Percentiles rank a stretch among this genome's conserved stretches.
These are phyloP conservation scores for Brachyhypopomus gauderio DNA, from an alignment of 2,113 vertebrate genomes.

Conservation along the genomic window DNA sequence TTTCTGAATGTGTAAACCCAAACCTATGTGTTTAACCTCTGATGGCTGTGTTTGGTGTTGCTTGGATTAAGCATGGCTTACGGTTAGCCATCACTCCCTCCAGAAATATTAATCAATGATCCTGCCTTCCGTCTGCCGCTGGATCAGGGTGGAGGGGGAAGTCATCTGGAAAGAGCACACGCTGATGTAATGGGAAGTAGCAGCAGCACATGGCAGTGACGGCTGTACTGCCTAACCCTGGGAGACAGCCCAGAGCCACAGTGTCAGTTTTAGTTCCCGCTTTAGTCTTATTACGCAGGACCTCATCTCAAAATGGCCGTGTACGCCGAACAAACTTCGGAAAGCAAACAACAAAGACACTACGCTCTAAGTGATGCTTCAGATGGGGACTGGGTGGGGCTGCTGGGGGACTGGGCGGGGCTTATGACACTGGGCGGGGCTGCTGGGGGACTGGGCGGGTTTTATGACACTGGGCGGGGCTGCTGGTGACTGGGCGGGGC, in stretches of 20 bases:
- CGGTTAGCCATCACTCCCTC: slow-evolving; percentile 79
- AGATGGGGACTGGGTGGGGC: slow-evolving; percentile 9
- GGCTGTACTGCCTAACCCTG: slow-evolving; percentile 79
- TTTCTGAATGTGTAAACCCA: slow-evolving; percentile 38
- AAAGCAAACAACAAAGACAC: slow-evolving; percentile 55
- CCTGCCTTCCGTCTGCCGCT: slow-evolving; percentile 62
- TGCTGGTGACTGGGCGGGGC: no score
- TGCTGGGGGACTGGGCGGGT: no score
- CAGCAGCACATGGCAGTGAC: slow-evolving; percentile 75
- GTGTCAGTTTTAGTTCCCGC: slow-evolving; percentile 78
- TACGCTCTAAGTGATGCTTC: slow-evolving; percentile 33
- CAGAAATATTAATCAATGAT: slow-evolving; percentile 84
- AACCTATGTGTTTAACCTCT: slow-evolving; percentile 61
- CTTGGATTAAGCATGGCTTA: slow-evolving; percentile 58
- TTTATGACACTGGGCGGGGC: no score
- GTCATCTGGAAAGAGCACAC: slow-evolving; percentile 81
- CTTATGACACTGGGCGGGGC: no score
- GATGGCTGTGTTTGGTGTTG: slow-evolving; percentile 64
- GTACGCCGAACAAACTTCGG: slow-evolving; percentile 71
- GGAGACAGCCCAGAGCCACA: slow-evolving; percentile 78
- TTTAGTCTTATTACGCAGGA: slow-evolving; percentile 66
- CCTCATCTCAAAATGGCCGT: slow-evolving; percentile 68
- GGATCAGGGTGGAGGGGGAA: slow-evolving; percentile 77
- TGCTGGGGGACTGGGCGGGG: no score
- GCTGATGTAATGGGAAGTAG: slow-evolving; percentile 76